A percentile compares a stretch with the other conserved stretches of the same genome.
Evolutionary conservation across 2,113 vertebrate genomes (phyloP).

Genomic region (Phasianus colchicus): DNA sequence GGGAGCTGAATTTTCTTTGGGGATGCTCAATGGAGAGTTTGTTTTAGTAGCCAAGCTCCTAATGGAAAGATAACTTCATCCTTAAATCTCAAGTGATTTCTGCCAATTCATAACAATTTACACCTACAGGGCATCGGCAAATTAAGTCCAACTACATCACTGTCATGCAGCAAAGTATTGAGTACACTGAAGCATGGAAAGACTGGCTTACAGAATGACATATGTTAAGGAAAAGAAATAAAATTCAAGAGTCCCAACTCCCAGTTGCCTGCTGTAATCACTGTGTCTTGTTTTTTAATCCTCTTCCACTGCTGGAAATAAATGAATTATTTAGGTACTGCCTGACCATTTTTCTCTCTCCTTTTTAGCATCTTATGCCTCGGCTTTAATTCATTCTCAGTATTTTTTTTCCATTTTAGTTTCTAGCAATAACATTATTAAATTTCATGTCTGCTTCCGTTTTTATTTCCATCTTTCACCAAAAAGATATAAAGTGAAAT

Average conservation of each 20-base stretch:
- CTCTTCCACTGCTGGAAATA: slow-evolving; percentile 43
- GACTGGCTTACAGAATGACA: neutral
- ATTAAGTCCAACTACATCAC: slow-evolving; percentile 56
- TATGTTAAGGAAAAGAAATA: slow-evolving; percentile 32
- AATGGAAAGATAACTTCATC: slow-evolving; percentile 60
- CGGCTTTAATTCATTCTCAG: slow-evolving; percentile 54
- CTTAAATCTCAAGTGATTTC: slow-evolving; percentile 61
- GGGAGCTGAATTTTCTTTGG: slow-evolving; percentile 24
- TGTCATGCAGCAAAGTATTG: neutral
- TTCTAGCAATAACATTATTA: slow-evolving; percentile 73
- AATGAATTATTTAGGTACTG: slow-evolving; percentile 64
- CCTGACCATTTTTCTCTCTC: slow-evolving; percentile 46
- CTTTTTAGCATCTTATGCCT: slow-evolving; percentile 36
- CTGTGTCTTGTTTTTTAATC: slow-evolving; percentile 41
- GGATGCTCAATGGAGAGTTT: slow-evolving; percentile 12
- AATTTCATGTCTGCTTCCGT: slow-evolving; percentile 74
- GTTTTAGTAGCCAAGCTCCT: slow-evolving; percentile 50
- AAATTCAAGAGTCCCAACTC: slow-evolving; percentile 25
- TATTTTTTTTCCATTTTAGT: slow-evolving; percentile 65
- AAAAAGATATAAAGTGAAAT: slow-evolving; percentile 74
- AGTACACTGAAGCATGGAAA: slow-evolving; percentile 22
- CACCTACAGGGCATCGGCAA: slow-evolving; percentile 56
- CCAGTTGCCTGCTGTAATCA: neutral
- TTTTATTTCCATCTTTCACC: slow-evolving; percentile 77
- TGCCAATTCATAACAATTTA: slow-evolving; percentile 66